Evolutionary conservation across 2,797 vertebrate species (phyloP).

Genomic region (Melanotaenia parkinsoni): DNA sequence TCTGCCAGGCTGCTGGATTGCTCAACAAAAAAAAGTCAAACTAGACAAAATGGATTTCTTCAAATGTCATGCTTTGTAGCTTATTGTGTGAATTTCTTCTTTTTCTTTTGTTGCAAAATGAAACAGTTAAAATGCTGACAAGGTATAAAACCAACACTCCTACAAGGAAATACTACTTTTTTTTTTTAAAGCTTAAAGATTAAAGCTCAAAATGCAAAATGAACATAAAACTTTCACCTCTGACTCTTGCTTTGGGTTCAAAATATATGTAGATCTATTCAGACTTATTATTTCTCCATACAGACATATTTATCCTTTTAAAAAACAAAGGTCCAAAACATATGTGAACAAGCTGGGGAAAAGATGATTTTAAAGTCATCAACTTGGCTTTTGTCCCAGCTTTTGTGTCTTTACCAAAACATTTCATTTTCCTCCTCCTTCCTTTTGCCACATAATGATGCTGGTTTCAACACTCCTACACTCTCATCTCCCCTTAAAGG

Average conservation of each 20-base stretch:
- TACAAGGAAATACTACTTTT: too few relatives aligned
- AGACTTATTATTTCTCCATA: constrained; percentile 12
- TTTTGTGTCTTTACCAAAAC: constrained; percentile 1
- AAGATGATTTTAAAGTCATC: background rate
- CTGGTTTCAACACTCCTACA: constrained; percentile 27
- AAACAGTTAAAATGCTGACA: background rate
- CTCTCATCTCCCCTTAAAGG: background rate
- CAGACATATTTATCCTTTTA: constrained; percentile 2
- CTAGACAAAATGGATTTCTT: background rate
- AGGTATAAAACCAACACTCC: background rate
- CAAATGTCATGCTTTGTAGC: background rate
- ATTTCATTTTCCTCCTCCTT: constrained; percentile 17
- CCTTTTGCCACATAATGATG: constrained; percentile 17
- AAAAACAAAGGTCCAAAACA: background rate
- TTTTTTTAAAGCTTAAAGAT: background rate
- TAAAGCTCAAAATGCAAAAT: constrained; percentile 17
- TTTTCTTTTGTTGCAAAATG: background rate
- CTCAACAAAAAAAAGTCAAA: constrained; percentile 44
- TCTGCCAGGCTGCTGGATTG: constrained; percentile 33
- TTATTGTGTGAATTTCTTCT: background rate
- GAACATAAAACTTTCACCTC: constrained; percentile 25
- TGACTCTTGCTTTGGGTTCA: constrained; percentile 10
- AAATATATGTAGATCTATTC: background rate
- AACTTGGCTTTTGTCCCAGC: background rate
- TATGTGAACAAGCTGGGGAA: background rate